A percentile compares a stretch with the other conserved stretches of the same genome.
Evolutionary conservation across 1,140 invertebrate genomes (phyloP).

Genomic region (Apis laboriosa): DNA sequence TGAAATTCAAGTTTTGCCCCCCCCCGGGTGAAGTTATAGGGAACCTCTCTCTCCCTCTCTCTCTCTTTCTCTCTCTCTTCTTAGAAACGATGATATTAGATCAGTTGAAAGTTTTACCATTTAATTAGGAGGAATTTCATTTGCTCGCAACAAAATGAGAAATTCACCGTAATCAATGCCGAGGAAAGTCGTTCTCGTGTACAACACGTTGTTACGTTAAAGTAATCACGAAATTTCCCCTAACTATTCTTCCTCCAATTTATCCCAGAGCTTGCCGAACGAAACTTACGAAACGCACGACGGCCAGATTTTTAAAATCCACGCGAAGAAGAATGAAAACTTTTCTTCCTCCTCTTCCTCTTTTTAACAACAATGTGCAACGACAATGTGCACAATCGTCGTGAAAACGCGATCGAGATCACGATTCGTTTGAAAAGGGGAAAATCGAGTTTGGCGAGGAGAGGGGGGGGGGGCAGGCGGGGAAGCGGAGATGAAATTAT

Average conservation of each 20-base stretch:
- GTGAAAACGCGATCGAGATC: too few relatives aligned
- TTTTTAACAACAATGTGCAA: too few relatives aligned
- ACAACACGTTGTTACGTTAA: not conserved
- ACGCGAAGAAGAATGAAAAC: too few relatives aligned
- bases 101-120: slow-evolving; percentile 26
- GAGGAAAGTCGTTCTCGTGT: not conserved
- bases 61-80: not conserved
- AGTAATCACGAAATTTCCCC: not conserved
- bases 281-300: too few relatives aligned
- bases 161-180: slow-evolving; percentile 1
- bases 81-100: not conserved
- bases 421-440: too few relatives aligned
- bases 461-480: too few relatives aligned
- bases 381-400: too few relatives aligned
- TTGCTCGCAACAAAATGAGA: slow-evolving; percentile 2
- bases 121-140: slow-evolving; percentile 1
- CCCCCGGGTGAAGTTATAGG: not conserved
- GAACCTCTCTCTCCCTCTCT: too few relatives aligned
- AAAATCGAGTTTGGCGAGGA: not conserved
- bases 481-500: slow-evolving; percentile 69
- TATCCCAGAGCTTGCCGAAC: not conserved
- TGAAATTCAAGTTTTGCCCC: slow-evolving; percentile 26
- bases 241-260: not conserved
- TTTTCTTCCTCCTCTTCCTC: too few relatives aligned
- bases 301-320: too few relatives aligned